phyloP scores from a whole-genome alignment of 1,140 invertebrate species.

The Stegodyphus mimosarum region DNA sequence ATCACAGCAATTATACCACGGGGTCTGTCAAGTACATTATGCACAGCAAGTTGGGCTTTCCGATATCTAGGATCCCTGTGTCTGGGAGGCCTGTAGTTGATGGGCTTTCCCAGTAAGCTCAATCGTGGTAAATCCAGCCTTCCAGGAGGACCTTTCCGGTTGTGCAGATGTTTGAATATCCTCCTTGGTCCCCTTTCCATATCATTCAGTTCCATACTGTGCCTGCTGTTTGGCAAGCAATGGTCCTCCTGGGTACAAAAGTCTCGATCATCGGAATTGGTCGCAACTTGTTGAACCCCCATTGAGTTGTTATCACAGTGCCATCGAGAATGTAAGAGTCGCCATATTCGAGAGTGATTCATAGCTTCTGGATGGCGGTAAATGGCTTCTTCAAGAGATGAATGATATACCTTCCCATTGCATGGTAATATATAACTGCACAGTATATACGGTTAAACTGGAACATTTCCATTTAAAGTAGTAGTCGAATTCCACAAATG shows the following conservation, averaged over 20 bases:
- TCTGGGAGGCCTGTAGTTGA: conserved; percentile 77
- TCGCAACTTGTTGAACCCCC: background rate
- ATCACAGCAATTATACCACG: conserved; percentile 83
- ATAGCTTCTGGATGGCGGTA: background rate
- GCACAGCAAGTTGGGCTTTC: conserved; percentile 85
- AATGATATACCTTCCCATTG: no score
- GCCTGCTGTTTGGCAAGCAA: background rate
- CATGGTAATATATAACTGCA: no score
- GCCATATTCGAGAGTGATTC: conserved; percentile 33
- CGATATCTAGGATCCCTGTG: conserved; percentile 88
- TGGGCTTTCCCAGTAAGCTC: conserved; percentile 88
- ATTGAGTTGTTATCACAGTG: conserved; percentile 17
- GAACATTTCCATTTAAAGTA: no score
- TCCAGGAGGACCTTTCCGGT: conserved; percentile 27
- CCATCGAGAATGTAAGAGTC: conserved; percentile 35
- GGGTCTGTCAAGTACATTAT: conserved; percentile 93
- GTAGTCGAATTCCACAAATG: no score
- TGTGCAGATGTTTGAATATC: conserved; percentile 41
- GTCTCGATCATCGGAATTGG: conserved; percentile 23
- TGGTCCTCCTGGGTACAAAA: background rate
- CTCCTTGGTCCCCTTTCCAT: conserved; percentile 16
- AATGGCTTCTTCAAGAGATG: no score
- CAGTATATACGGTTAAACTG: no score
- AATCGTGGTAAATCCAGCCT: conserved; percentile 72
- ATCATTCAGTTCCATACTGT: conserved; percentile 27